phyloP scores from a whole-genome alignment of 2,888 invertebrate species.

The Tenthredo amoena region DNA sequence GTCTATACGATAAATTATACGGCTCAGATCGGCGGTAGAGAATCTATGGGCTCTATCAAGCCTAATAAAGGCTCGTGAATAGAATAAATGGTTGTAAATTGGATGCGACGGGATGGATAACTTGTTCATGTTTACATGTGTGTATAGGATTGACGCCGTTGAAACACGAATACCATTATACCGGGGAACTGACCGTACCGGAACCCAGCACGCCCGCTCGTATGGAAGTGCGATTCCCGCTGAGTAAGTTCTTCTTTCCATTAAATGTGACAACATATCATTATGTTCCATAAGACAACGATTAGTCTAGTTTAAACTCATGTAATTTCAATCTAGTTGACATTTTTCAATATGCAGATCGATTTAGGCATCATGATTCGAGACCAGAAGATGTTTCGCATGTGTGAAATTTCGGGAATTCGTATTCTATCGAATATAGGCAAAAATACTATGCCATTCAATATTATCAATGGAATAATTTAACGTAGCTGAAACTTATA shows the following conservation, averaged over 20 bases:
- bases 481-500: not conserved
- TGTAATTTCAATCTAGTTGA: not conserved
- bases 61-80: slow-evolving; percentile 57
- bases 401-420: no score
- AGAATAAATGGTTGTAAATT: slow-evolving; percentile 70
- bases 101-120: slow-evolving; percentile 65
- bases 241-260: slow-evolving; percentile 83
- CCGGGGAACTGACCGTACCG: slow-evolving; percentile 84
- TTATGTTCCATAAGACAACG: not conserved
- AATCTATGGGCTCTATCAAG: slow-evolving; percentile 45
- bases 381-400: not conserved
- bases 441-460: no score
- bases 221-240: slow-evolving; percentile 89
- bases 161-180: slow-evolving; percentile 90
- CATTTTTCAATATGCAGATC: not conserved
- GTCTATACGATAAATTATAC: not conserved
- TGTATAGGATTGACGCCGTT: slow-evolving; percentile 84
- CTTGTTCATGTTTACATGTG: slow-evolving; percentile 60
- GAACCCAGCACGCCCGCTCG: slow-evolving; percentile 84
- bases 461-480: not conserved
- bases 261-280: not conserved
- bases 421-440: no score
- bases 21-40: slow-evolving; percentile 8
- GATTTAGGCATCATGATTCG: not conserved
- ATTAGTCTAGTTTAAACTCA: not conserved